phyloP scores from a whole-genome alignment of 2,888 invertebrate species.

The Tiphia femorata region DNA sequence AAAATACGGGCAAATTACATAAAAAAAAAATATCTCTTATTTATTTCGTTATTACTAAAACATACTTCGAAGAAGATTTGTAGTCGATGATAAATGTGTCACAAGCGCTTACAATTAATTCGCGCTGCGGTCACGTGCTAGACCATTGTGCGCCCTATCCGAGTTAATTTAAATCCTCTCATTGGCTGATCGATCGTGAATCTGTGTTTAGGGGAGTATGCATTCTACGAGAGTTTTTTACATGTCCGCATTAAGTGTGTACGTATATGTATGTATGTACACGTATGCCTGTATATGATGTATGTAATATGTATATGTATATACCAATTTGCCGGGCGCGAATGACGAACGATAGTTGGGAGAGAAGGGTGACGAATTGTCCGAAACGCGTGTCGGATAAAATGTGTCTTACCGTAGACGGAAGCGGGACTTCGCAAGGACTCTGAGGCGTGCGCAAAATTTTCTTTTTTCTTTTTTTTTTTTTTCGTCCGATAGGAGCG shows the following conservation, averaged over 20 bases:
- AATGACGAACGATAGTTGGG: background rate
- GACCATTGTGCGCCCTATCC: too few relatives aligned
- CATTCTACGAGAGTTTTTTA: too few relatives aligned
- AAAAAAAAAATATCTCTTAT: too few relatives aligned
- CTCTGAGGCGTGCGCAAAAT: slow-evolving; percentile 6
- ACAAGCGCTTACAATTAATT: background rate
- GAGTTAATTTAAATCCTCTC: too few relatives aligned
- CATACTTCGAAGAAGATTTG: too few relatives aligned
- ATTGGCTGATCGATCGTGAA: too few relatives aligned
- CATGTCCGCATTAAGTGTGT: slow-evolving; percentile 23
- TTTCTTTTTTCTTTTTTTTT: too few relatives aligned
- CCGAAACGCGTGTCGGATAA: slow-evolving; percentile 41
- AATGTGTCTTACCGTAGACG: slow-evolving; percentile 44
- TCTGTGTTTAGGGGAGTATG: too few relatives aligned
- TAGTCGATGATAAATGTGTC: background rate
- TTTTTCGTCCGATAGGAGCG: slow-evolving; percentile 30
- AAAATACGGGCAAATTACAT: too few relatives aligned
- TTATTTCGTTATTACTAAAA: too few relatives aligned
- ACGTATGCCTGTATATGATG: slow-evolving; percentile 34
- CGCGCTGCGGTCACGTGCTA: background rate
- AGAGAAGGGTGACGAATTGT: slow-evolving; percentile 26
- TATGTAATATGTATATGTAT: slow-evolving; percentile 42
- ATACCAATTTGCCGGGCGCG: slow-evolving; percentile 20
- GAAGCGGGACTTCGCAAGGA: background rate
- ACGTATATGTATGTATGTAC: slow-evolving; percentile 25